Base-by-base conservation (phyloP, 2,113 vertebrate species). In the Corythornis madagascariensis region DNA sequence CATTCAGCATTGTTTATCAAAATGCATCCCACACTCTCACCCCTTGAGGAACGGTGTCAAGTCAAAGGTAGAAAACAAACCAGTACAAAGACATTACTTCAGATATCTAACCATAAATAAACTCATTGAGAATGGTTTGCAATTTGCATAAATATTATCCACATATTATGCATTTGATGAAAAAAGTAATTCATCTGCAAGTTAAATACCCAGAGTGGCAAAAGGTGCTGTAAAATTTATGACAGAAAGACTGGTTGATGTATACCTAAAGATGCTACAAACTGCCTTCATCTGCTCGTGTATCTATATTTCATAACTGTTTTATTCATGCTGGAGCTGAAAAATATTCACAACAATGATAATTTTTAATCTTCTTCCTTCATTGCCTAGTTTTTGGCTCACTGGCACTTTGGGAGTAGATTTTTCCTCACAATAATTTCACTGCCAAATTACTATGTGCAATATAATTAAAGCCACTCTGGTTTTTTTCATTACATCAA, bases 1-100 rank as follows among this genome's bases (percentile, higher is more conserved):
- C 98, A 97, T 90, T 95, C 90, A 79, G 92, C 88, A 94, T 97
- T 98, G 97, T 98, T 98, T 98, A 98, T 98, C 92, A 93, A 96
- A 97, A 96, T 66, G 74, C 78, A 96, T 92, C 91, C 94, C 92
- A 73, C 52, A 90, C 55, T 21, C 33, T 31, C 25, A 82, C 77
- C 72, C 89, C 88, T 67, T 75, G 60, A 97, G 96, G 95, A 96
- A 95, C 53, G 47, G 64, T 42, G 87, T 95, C 89, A 95, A 96
- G 95, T 94, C 81, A 80, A 89, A 97, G 92, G 87, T 76, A 97
- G 92, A 94, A 97, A 97, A 97, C 94, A 94, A 96, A 92, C 45
- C 61, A 42, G 24, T 70, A 95, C 73, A 91, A 75, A 90, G 63
- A 64, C 50, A 76, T 91, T 69, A 92, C 93, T 92, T 90, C 90